Percentiles rank a stretch among this genome's conserved stretches.
phyloP scores from a whole-genome alignment of 2,888 invertebrate species.

The Disparrhopalites patrizii region DNA sequence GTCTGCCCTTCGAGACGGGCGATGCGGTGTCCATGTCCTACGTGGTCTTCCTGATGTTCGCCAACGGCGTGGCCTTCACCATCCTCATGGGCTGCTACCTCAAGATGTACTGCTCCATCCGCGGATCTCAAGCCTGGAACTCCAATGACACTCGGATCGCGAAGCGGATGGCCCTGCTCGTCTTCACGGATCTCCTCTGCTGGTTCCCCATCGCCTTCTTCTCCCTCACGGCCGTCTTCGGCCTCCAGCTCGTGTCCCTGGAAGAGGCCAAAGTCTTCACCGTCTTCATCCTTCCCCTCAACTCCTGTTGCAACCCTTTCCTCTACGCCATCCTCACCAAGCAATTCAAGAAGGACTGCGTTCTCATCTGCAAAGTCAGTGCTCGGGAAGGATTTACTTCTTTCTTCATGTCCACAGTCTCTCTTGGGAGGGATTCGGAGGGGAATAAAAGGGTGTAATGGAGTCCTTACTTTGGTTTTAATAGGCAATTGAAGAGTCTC shows the following conservation, averaged over 20 bases:
- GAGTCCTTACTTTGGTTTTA: background rate
- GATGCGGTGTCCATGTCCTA: constrained; percentile 76
- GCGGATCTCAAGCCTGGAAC: constrained; percentile 95
- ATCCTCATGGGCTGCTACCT: constrained; percentile 93
- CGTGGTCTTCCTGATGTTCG: constrained; percentile 80
- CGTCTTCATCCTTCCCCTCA: constrained; percentile 90
- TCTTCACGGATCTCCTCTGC: constrained; percentile 95
- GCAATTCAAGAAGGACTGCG: constrained; percentile 96
- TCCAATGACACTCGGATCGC: constrained; percentile 95
- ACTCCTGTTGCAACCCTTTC: constrained; percentile 97
- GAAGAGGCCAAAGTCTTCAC: constrained; percentile 93
- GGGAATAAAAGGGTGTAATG: no score
- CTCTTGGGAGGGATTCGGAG: no score
- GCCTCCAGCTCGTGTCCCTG: constrained; percentile 80
- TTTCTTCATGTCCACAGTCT: background rate
- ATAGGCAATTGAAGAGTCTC: constrained; percentile 82
- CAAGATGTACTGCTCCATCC: constrained; percentile 95
- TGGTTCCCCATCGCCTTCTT: constrained; percentile 98
- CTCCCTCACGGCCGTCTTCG: constrained; percentile 88
- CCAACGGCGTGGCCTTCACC: constrained; percentile 90
- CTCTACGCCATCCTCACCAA: constrained; percentile 96
- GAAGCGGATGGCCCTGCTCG: constrained; percentile 91
- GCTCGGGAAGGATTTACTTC: background rate
- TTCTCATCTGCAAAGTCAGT: constrained; percentile 74
- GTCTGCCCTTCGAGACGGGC: constrained; percentile 89